Conservation (phyloP, 2,888 invertebrate genomes). For the Oscheius sp. region DNA sequence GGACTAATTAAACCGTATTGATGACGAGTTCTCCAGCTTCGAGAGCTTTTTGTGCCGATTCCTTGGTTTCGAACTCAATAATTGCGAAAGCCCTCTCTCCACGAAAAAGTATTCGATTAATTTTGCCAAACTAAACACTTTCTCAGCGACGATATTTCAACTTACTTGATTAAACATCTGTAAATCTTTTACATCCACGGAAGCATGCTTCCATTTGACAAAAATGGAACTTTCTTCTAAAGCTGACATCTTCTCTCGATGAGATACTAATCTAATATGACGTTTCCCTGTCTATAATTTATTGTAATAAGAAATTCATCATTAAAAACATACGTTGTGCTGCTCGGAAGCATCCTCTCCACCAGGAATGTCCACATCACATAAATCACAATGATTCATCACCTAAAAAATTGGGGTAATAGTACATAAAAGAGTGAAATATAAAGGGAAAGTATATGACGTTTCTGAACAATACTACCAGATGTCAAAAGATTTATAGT, state of each 20-base stretch:
- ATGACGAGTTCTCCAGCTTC: background rate
- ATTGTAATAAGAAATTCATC: background rate
- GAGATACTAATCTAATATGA: constrained; percentile 31
- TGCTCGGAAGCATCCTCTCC: constrained; percentile 26
- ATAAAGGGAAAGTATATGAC: background rate
- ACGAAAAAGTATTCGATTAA: constrained; percentile 27
- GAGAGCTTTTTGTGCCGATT: background rate
- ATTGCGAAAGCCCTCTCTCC: constrained; percentile 17
- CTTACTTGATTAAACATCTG: constrained; percentile 1
- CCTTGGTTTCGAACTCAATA: constrained; percentile 15
- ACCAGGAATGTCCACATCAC: constrained; percentile 27
- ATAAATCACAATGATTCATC: constrained; percentile 28
- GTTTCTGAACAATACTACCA: constrained; percentile 3
- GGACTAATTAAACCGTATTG: background rate
- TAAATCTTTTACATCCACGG: background rate
- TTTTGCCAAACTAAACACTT: constrained; percentile 10
- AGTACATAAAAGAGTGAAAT: background rate
- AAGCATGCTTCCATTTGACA: constrained; percentile 27
- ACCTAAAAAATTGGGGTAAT: constrained; percentile 4
- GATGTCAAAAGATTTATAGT: background rate
- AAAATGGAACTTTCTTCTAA: constrained; percentile 26
- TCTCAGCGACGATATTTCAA: background rate
- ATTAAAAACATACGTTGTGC: constrained; percentile 23
- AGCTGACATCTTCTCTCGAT: background rate
- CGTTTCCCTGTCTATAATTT: constrained; percentile 39